These are phyloP conservation scores for Diarsia dahlii DNA, from an alignment of 2,888 invertebrate genomes.

Conservation along the genomic window DNA sequence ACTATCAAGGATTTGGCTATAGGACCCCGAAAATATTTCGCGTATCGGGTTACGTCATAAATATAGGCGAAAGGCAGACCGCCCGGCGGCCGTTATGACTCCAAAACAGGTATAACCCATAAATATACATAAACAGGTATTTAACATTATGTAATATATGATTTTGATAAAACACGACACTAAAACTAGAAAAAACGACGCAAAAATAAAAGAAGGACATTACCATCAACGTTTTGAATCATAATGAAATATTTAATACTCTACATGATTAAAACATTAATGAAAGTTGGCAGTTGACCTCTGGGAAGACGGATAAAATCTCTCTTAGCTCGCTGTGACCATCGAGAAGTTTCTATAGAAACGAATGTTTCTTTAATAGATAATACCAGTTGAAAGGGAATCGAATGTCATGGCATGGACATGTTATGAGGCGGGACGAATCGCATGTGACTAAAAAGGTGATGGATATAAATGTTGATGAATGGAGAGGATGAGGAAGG, in stretches of 20 bases:
- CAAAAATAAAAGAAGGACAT: conserved; percentile 50
- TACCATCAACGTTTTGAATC: conserved; percentile 46
- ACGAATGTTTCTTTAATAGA: background rate
- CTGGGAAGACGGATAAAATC: conserved; percentile 10
- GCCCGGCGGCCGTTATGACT: conserved; percentile 65
- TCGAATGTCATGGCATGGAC: too few relatives aligned
- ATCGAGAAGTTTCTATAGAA: conserved; percentile 21
- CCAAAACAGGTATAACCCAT: conserved; percentile 52
- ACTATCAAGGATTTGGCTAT: background rate
- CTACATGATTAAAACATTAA: conserved; percentile 46
- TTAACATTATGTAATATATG: conserved; percentile 42
- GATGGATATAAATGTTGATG: too few relatives aligned
- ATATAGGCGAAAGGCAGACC: conserved; percentile 59
- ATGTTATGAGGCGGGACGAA: too few relatives aligned
- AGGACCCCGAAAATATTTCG: conserved; percentile 33
- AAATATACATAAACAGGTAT: conserved; percentile 55
- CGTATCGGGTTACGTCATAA: conserved; percentile 47
- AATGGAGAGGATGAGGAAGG: too few relatives aligned
- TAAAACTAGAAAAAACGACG: conserved; percentile 55
- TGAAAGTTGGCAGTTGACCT: conserved; percentile 42
- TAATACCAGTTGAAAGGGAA: background rate
- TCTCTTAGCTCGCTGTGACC: background rate
- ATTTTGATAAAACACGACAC: conserved; percentile 48
- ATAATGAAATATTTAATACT: conserved; percentile 29
- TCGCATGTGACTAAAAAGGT: too few relatives aligned